Evolutionary conservation across 2,113 vertebrate genomes (phyloP).

Genomic region (Sylvicapra grimmia): DNA sequence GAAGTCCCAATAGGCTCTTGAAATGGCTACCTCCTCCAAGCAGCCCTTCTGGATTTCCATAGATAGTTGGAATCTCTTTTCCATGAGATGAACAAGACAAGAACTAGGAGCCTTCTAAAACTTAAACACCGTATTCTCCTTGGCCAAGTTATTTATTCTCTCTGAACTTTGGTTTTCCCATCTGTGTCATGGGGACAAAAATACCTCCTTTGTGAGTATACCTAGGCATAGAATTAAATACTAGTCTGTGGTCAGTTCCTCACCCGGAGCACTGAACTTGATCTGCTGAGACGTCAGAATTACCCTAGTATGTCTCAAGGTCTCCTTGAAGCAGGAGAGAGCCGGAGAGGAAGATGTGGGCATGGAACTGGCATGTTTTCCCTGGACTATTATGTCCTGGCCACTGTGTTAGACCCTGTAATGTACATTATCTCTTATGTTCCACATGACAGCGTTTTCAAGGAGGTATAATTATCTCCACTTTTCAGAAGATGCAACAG

Average conservation of each 20-base stretch:
- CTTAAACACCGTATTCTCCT: neutral
- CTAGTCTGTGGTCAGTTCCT: neutral
- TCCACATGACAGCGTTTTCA: neutral
- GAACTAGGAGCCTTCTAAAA: neutral
- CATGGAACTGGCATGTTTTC: fast-evolving
- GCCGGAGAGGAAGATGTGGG: neutral
- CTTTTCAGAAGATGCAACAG: neutral
- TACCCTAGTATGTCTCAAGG: neutral
- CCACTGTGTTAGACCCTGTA: neutral
- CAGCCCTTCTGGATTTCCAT: neutral
- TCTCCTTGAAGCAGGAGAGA: neutral
- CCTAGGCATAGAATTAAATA: neutral
- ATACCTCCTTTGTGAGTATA: neutral
- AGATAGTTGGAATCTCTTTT: neutral
- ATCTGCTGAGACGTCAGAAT: neutral
- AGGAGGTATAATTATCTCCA: neutral
- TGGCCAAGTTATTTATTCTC: neutral
- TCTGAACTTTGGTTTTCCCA: neutral
- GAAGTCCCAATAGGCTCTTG: neutral
- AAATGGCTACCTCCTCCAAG: neutral
- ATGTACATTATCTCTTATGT: neutral
- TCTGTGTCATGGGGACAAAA: neutral
- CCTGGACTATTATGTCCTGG: neutral
- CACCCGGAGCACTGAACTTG: neutral
- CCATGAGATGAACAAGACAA: neutral